These are phyloP conservation scores for Apamea anceps DNA, from an alignment of 2,888 invertebrate genomes.

Conservation along the genomic window DNA sequence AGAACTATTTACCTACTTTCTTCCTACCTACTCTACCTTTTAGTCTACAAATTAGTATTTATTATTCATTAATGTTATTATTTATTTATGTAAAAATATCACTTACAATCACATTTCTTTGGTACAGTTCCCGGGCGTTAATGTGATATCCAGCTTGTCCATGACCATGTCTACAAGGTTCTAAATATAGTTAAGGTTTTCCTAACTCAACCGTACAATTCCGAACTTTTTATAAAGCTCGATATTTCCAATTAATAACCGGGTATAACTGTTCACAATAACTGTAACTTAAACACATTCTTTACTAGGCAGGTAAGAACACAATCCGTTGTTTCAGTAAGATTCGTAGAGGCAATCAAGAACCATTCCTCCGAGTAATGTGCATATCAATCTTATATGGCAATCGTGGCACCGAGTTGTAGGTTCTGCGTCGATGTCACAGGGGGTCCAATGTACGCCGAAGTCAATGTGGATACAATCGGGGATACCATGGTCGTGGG, in stretches of 20 bases:
- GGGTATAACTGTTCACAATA: neutral
- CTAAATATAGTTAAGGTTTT: neutral
- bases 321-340: constrained; percentile 31
- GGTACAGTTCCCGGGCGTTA: neutral
- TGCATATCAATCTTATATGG: constrained; percentile 30
- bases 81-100: neutral
- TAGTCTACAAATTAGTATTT: neutral
- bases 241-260: neutral
- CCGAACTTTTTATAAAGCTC: neutral
- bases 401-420: constrained; percentile 29
- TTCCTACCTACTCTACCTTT: no score
- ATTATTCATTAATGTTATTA: neutral
- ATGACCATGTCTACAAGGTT: neutral
- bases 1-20: neutral
- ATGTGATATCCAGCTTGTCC: neutral
- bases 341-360: constrained; percentile 18
- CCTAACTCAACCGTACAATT: neutral
- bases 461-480: neutral
- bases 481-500: neutral
- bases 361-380: constrained; percentile 24
- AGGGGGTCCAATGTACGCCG: constrained; percentile 18
- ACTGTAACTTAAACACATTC: constrained; percentile 18
- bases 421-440: constrained; percentile 11
- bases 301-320: constrained; percentile 2
- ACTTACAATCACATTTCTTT: neutral